These are phyloP conservation scores for Hydropsyche betteni DNA, from an alignment of 2,888 invertebrate species.

Conservation along the genomic window DNA sequence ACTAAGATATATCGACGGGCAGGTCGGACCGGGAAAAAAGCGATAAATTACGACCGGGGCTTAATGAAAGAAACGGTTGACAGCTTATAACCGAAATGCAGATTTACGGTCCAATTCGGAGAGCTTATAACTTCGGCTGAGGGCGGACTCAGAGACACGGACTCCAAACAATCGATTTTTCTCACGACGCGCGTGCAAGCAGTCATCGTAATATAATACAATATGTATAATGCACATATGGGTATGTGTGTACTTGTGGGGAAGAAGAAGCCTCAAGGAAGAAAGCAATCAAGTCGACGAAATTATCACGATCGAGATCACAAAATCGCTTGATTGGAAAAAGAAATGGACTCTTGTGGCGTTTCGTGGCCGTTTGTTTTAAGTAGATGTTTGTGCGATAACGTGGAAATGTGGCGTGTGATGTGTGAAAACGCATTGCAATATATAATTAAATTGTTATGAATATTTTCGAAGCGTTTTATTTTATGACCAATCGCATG, in stretches of 20 bases:
- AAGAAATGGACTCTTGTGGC: background rate
- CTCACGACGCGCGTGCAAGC: constrained; percentile 22
- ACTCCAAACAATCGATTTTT: constrained; percentile 39
- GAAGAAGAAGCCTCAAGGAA: constrained; percentile 16
- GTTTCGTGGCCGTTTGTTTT: background rate
- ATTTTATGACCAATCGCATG: no score
- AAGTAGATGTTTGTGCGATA: no score
- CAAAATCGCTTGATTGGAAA: constrained; percentile 29
- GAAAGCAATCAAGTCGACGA: constrained; percentile 22
- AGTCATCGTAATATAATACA: background rate
- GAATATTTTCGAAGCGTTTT: no score
- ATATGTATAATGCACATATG: background rate
- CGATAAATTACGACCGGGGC: constrained; percentile 48
- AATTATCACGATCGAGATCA: constrained; percentile 27
- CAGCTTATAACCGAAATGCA: constrained; percentile 49
- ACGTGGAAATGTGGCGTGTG: no score
- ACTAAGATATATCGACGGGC: constrained; percentile 47
- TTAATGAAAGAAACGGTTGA: constrained; percentile 50
- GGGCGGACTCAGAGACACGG: constrained; percentile 22
- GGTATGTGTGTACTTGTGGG: background rate
- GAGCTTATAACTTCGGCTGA: constrained; percentile 41
- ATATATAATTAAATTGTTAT: no score
- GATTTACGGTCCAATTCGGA: constrained; percentile 47
- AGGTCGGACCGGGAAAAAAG: constrained; percentile 33
- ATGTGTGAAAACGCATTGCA: no score